phyloP scores from a whole-genome alignment of 1,140 invertebrate species.

The Rhizoglyphus robini region DNA sequence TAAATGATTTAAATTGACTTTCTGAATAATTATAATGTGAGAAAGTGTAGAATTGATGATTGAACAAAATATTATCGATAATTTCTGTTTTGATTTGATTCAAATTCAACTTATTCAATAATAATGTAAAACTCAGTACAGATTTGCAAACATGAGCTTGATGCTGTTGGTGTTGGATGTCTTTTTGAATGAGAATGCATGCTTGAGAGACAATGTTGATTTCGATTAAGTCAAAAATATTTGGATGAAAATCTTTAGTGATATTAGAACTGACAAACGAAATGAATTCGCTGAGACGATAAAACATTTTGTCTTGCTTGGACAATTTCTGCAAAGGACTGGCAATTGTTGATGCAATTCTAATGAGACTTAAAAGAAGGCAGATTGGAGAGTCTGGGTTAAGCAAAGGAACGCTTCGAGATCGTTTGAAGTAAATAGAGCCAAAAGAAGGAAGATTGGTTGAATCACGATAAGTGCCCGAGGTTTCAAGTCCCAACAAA shows the following conservation, averaged over 20 bases:
- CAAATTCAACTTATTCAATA: neutral
- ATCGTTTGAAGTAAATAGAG: slow-evolving; percentile 15
- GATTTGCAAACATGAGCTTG: neutral
- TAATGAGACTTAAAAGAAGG: neutral
- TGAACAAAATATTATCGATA: neutral
- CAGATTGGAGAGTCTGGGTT: slow-evolving; percentile 6
- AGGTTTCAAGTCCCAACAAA: neutral
- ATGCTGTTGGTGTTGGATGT: too few species aligned
- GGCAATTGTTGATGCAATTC: neutral
- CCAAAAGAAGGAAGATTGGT: slow-evolving; percentile 20
- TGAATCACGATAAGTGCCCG: slow-evolving; percentile 13
- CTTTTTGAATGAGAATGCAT: neutral
- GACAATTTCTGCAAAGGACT: neutral
- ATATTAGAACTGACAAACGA: neutral
- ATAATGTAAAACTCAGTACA: neutral
- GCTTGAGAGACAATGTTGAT: slow-evolving; percentile 7
- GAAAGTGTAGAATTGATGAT: neutral
- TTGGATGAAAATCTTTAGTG: neutral
- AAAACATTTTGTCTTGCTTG: neutral
- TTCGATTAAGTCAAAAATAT: slow-evolving; percentile 8
- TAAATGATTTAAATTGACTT: neutral
- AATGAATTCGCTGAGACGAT: neutral
- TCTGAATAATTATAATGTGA: neutral
- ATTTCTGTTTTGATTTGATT: neutral
- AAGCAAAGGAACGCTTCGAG: neutral